These are phyloP conservation scores for Chiloscyllium punctatum DNA, from an alignment of 2,797 vertebrate species.

Conservation along the genomic window DNA sequence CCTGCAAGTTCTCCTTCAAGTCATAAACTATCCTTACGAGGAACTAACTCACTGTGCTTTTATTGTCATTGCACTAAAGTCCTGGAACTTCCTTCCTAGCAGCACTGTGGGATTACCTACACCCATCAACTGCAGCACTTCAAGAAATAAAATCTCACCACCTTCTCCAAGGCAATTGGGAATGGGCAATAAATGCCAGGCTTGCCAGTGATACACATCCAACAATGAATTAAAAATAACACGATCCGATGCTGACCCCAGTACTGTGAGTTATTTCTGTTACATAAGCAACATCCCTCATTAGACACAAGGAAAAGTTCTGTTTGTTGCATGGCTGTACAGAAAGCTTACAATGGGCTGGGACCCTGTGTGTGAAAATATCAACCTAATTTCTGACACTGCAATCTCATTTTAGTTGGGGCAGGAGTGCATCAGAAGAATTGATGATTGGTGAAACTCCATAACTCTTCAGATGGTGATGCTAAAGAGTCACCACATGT, in stretches of 20 bases:
- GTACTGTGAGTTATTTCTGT: background rate
- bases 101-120: background rate
- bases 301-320: background rate
- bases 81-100: background rate
- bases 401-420: background rate
- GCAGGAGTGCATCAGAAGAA: background rate
- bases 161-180: background rate
- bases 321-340: background rate
- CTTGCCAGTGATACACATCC: background rate
- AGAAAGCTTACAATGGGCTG: background rate
- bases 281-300: background rate
- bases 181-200: background rate
- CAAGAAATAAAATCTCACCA: background rate
- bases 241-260: background rate
- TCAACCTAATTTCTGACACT: background rate
- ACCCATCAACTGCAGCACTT: background rate
- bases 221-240: too few species aligned
- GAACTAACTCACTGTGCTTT: too few species aligned
- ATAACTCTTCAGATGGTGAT: background rate
- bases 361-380: background rate
- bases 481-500: background rate
- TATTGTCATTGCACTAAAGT: too few species aligned
- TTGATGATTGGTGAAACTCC: background rate
- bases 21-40: too few species aligned
- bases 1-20: too few species aligned